Evolutionary conservation across 2,797 vertebrate genomes (phyloP), one percentile per base, ranked within the genome.

Genomic region (Thunnus albacares): DNA sequence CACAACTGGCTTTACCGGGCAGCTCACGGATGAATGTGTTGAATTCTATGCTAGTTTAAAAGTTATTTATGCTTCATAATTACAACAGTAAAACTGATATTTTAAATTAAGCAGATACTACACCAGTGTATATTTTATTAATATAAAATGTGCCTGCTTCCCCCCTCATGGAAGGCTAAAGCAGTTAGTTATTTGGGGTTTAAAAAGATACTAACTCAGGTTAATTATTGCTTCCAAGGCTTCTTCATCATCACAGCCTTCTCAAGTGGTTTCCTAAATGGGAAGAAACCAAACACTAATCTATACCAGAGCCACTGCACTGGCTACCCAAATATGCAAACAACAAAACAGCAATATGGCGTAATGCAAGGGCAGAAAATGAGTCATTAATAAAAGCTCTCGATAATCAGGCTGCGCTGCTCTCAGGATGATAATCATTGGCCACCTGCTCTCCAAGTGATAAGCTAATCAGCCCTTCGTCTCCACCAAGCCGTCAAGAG

Each of bases 391-490:
- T 91, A 83, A 84, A 82, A 83, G 80, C 88, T 82, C 89, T 90
- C 73, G 41, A 90, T 90, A 90, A 94, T 90, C 91, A 92, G 82
- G 79, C 84, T 5, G 80, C 43, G 65, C 35, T 0, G 79, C 84
- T 89, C 78, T 35, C 68, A 84, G 87, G 83, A 78, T n/a, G 86
- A 92, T 92, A 89, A 92, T 89, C 90, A 92, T 90, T 85, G 77
- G 84, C 86, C 79, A 89, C 89, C 91, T 93, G 91, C 90, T 90
- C 90, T 88, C 87, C 75, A 67, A 83, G 75, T 81, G 92, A 94
- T 93, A 92, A 93, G 90, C 92, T 91, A 92, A 94, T 94, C 93
- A 93, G 89, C 84, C 77, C 80, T 82, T 55, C 80, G 78, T 87
- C 89, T 89, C 68, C 83, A 53, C 33, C 77, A 72, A 81, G 84